Evolutionary conservation across 2,113 vertebrate genomes (phyloP).

Genomic region (Sitta europaea): DNA sequence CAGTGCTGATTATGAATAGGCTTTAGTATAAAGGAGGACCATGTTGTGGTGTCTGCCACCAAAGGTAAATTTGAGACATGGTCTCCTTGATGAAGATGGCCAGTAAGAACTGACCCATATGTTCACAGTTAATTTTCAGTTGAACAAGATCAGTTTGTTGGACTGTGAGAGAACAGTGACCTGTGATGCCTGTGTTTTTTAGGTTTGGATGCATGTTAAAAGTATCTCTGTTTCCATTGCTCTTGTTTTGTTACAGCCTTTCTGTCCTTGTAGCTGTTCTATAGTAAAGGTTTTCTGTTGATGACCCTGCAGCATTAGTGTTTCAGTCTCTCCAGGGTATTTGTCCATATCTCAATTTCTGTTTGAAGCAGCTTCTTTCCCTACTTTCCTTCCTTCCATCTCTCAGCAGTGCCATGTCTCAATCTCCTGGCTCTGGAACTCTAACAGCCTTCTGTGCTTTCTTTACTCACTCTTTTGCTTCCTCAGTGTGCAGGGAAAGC

Average conservation of each 20-base stretch:
- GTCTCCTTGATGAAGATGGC: not conserved
- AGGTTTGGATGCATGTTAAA: slow-evolving; percentile 72
- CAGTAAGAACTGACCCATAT: not conserved
- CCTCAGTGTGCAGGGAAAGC: slow-evolving; percentile 69
- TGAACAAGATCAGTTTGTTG: not conserved
- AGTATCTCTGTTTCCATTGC: slow-evolving; percentile 68
- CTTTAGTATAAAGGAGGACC: not conserved
- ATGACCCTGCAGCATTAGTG: slow-evolving; percentile 61
- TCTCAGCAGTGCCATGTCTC: slow-evolving; percentile 71
- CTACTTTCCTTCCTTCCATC: slow-evolving; percentile 62
- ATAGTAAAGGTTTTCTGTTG: slow-evolving; percentile 58
- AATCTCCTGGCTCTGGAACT: slow-evolving; percentile 56
- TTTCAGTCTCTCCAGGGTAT: slow-evolving; percentile 69
- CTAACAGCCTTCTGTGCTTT: slow-evolving; percentile 64
- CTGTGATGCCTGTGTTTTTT: slow-evolving; percentile 35
- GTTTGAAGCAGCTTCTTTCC: slow-evolving; percentile 70
- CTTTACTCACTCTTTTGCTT: slow-evolving; percentile 71
- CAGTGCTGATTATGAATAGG: not conserved
- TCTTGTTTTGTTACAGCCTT: slow-evolving; percentile 48
- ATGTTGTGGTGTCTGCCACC: not conserved
- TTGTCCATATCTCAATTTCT: slow-evolving; percentile 66
- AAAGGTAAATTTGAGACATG: not conserved
- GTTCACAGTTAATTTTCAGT: not conserved
- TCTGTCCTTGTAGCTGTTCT: slow-evolving; percentile 55
- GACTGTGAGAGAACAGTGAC: slow-evolving; percentile 13